Evolutionary conservation across 2,888 invertebrate genomes (phyloP), one percentile per base, ranked within the genome.

Genomic region (Gastrophysa polygoni): DNA sequence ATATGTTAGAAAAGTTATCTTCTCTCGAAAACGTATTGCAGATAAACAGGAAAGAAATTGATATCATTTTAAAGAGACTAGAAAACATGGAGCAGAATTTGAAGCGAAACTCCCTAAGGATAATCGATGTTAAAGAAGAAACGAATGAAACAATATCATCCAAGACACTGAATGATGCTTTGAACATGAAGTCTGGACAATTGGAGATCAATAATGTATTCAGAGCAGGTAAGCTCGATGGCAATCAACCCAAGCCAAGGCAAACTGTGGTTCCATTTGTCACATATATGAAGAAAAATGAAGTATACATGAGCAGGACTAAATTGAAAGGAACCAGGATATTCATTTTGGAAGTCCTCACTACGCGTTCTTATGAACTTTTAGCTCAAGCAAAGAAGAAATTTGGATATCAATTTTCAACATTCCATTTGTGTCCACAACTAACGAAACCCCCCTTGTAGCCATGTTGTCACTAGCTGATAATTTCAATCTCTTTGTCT

Each of bases 1-100:
- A n/a, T 17, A 43, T 43, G 43, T 43, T 43, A 43, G 43, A 43
- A 16, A 43, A 43, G n/a, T 43, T 43, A 17, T 43, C 43, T 43
- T n/a, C 43, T 6, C 17, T 43, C 7, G 43, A 43, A 24, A 24
- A 24, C 3, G 7, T 24, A 24, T 24, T 7, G 24, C 24, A 24
- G 24, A 24, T 7, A 24, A 24, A 24, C 24, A 24, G 24, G 24
- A 24, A 7, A 24, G 24, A 24, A 24, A 24, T 17, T 21, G 21
- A 1, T 18, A 7, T 16, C 4, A 16, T 16, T 16, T 5, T 5
- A 5, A 8, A 43, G 17, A 43, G 17, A 16, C 3, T 16, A 7
- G 14, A 43, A 43, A 24, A 24, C 24, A 5, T 28, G n/a, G 24
- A 48, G 16, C 48, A 48, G 8, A 24, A 0, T 11, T 21, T n/a